phyloP scores from a whole-genome alignment of 2,888 invertebrate genomes.

The Carabus problematicus region DNA sequence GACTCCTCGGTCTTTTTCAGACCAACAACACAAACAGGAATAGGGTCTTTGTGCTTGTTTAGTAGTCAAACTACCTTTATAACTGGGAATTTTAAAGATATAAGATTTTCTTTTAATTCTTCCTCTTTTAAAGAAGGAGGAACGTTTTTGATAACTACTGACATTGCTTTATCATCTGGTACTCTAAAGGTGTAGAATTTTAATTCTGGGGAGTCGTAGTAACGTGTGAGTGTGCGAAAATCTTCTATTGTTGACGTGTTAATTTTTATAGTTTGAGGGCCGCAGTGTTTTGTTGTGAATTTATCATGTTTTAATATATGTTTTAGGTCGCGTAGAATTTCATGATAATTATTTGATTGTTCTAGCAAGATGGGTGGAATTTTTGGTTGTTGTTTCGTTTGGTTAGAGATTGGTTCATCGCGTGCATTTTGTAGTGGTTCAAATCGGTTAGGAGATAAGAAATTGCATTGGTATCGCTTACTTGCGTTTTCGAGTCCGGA shows the following conservation, averaged over 20 bases:
- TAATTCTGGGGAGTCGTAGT: no score
- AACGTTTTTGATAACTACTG: no score
- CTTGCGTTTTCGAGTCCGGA: no score
- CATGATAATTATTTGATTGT: neutral
- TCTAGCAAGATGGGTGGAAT: neutral
- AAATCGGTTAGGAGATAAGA: no score
- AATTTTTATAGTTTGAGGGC: neutral
- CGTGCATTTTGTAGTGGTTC: no score
- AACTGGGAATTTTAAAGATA: neutral
- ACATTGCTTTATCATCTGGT: no score
- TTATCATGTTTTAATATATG: neutral
- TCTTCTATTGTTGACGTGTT: slow-evolving; percentile 5
- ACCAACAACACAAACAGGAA: slow-evolving; percentile 9
- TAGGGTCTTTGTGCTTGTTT: slow-evolving; percentile 9
- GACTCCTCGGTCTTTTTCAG: neutral
- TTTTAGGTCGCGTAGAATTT: neutral
- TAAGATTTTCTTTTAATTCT: slow-evolving; percentile 1
- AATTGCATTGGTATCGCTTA: no score
- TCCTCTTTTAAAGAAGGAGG: neutral
- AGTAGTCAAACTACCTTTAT: slow-evolving; percentile 4
- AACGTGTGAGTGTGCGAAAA: neutral
- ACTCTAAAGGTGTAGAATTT: no score
- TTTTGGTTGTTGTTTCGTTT: neutral
- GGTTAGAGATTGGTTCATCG: no score
- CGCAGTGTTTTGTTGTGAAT: neutral